Conservation (phyloP, 30 jellyfish, hydroid and myxozoan genomes). For the Cassiopea xamachana region DNA sequence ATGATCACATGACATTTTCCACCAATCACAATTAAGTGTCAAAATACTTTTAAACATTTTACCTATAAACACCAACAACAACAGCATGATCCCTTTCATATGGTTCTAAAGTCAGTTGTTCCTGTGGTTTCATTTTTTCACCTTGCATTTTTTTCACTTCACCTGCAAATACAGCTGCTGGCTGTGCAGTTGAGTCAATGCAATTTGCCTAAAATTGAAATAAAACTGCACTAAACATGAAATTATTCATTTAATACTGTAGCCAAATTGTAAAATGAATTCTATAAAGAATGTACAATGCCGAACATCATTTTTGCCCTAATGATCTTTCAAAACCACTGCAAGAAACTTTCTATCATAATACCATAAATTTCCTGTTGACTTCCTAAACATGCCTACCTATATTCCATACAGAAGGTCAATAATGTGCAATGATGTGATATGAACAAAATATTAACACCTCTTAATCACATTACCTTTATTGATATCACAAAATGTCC, state of each 20-base stretch:
- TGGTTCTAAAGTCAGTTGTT: conserved; percentile 99
- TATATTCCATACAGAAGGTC: too few species aligned
- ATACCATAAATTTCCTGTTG: neutral
- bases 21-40: too few species aligned
- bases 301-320: neutral
- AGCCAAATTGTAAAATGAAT: neutral
- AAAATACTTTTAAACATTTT: too few species aligned
- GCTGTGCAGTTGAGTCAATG: conserved; percentile 99
- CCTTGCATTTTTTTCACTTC: conserved; percentile 96
- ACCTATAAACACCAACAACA: conserved; percentile 99
- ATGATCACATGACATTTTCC: too few species aligned
- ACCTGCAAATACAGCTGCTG: conserved; percentile 99
- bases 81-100: conserved; percentile 99
- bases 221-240: neutral
- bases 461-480: conserved; percentile 75
- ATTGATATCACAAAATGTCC: conserved; percentile 99
- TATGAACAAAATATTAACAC: neutral
- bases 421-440: neutral
- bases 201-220: conserved; percentile 92
- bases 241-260: neutral
- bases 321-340: neutral
- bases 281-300: neutral
- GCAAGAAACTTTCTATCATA: neutral
- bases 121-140: conserved; percentile 99
- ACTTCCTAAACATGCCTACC: neutral